phyloP scores from a whole-genome alignment of 2,888 invertebrate genomes.

The Cynaeus angustus region DNA sequence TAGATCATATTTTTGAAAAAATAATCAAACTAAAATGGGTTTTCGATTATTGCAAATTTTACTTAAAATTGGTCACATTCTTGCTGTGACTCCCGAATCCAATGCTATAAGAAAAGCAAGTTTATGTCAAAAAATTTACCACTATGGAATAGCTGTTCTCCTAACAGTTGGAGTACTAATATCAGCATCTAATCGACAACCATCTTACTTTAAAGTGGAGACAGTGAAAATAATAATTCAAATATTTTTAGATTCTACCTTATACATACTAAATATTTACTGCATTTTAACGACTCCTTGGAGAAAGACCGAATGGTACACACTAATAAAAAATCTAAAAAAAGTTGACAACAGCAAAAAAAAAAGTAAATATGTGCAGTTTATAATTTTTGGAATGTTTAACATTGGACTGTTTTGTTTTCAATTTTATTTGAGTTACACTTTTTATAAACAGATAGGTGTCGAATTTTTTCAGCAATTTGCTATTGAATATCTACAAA shows the following conservation, averaged over 20 bases:
- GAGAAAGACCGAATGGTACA: not conserved
- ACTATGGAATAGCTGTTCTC: not conserved
- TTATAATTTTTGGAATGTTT: not conserved
- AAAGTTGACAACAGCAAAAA: not conserved
- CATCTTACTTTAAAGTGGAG: not conserved
- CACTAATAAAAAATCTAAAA: not conserved
- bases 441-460: not conserved
- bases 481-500: constrained; percentile 2
- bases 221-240: not conserved
- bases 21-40: no score
- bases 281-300: not conserved
- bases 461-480: not conserved
- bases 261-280: constrained; percentile 9
- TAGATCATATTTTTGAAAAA: no score
- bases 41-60: no score
- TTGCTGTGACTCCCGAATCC: not conserved
- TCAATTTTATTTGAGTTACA: not conserved
- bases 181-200: not conserved
- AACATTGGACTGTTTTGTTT: not conserved
- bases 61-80: not conserved
- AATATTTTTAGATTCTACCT: not conserved
- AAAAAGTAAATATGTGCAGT: not conserved
- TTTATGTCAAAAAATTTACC: not conserved
- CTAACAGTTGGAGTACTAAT: not conserved
- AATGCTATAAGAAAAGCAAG: not conserved